Evolutionary conservation across 2,888 invertebrate species (phyloP), one percentile per base, ranked within the genome.

Genomic region (Caenorhabditis panamensis): DNA sequence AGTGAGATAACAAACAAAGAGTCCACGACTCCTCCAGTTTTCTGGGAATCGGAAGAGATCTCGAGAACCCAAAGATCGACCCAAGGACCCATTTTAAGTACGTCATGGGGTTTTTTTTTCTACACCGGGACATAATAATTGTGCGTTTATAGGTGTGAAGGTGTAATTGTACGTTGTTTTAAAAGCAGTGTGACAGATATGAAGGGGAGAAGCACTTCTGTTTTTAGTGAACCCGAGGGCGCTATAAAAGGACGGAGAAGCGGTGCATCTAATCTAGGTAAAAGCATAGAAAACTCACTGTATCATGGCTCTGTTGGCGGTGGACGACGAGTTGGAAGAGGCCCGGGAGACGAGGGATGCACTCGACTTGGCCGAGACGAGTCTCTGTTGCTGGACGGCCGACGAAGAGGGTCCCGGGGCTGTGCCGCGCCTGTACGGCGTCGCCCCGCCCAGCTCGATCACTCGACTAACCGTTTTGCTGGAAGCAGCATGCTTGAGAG

Each of bases 391-490:
- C 36, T 62, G 76, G 13, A 16, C n/a, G 18, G 31, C 2, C 20
- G 79, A 59, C 20, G 79, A 72, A 9, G 71, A 54, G 58, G 73
- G 59, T 51, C 67, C 67, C 18, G 69, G 64, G 66, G 66, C 71
- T 31, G 79, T 61, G 56, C 67, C 61, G 24, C 79, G 79, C 62
- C 79, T 67, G 72, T 79, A 79, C 62, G 79, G 64, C 79, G 68
- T 51, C 36, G 69, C 63, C 59, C 79, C 79, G 75, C 79, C 79
- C 79, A 79, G 58, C 41, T 79, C 79, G 56, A 79, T 79, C 69
- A 79, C 73, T 75, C 79, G 79, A 69, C 79, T 79, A 75, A 79
- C 79, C 79, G 73, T 79, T 73, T 79, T 79, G 67, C 67, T 71
- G 63, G 75, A 76, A 75, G 66, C 64, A 49, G 53, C 72, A 77